Base-by-base conservation (phyloP, 2,888 invertebrate genomes). In the Agrotis segetum region DNA sequence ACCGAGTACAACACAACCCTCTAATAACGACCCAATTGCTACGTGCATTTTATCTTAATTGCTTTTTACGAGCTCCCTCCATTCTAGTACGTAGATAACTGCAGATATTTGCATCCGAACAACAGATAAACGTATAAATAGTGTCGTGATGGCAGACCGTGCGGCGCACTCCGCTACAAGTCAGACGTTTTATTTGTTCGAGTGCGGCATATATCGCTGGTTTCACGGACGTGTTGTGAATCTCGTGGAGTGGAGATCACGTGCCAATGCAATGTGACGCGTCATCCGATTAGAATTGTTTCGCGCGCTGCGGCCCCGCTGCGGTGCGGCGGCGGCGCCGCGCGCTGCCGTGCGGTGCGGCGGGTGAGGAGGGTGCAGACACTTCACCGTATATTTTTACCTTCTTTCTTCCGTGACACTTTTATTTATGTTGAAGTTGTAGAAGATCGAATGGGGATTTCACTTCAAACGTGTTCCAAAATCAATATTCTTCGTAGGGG, bases 351-450 rank as follows among this genome's bases (percentile, higher is more conserved):
- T 3, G 40, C 56, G 60, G 29, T 29, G 19, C 64, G 17, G 21
- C 17, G 29, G 17, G 29, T 19, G 21, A 49, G 50, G 61, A 56
- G 68, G 65, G 34, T 19, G 46, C 59, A 47, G 11, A 44, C 52
- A 58, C 60, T 66, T 62, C 52, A 16, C 74, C 67, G 68, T 72
- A 75, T 67, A 72, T 61, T 53, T 66, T 68, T 68, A 71, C 66
- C 64, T 68, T 63, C 71, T 80, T 83, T 74, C 73, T 78, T 77
- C 83, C 77, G 76, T 77, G 82, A 86, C 83, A 85, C 74, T 86
- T 87, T 82, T 82, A 84, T 85, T 85, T 81, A 79, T 85, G 72
- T 84, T 69, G 67, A 71, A 83, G 70, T 79, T 76, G 79, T 82
- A 74, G 75, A 79, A 87, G 76, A 83, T 85, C 79, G 70, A 77